Base-by-base conservation (phyloP, 2,113 vertebrate genomes). In the Atractosteus spatula region DNA sequence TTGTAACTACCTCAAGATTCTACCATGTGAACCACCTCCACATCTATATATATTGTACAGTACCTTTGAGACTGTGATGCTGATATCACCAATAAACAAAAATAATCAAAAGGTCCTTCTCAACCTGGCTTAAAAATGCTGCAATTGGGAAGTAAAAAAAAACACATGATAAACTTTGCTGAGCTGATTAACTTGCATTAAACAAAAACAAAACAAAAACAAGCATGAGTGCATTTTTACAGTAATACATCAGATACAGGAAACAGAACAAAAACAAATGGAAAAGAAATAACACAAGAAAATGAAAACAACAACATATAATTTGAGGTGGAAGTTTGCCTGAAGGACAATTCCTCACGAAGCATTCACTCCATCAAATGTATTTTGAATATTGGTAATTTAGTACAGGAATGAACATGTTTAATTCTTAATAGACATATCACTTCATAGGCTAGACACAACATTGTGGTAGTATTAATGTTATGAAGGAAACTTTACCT, bases 261-360 rank as follows among this genome's bases (percentile, higher is more conserved):
- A 66, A 8, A 73, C 74, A 82, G 79, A 85, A 86, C 83, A 89
- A 86, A 83, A 88, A 85, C 82, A 81, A 78, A 79, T 76, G 84
- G 82, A 89, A 88, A 84, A 81, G 56, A 8, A 17, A 59, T 7
- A 72, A 57, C 55, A 61, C 55, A 62, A 44, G 72, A 45, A 42
- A 62, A 78, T 83, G 59, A 81, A 80, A 80, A 78, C 73, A 70
- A 86, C 75, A 79, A 79, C 78, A 87, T 85, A 86, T 65, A 42
- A 88, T 90, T 86, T 86, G 79, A 81, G 81, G 77, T 79, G 81
- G 83, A 84, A 82, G 87, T 88, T 84, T 83, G 55, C 86, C 85
- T 84, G 84, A 83, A 79, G 76, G 73, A 76, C 81, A 89, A 29
- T 88, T 89, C 85, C 86, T 88, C 70, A 81, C 79, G 65, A 80